phyloP scores from a whole-genome alignment of 2,888 invertebrate species.

The Brachypalpus laphriformis region DNA sequence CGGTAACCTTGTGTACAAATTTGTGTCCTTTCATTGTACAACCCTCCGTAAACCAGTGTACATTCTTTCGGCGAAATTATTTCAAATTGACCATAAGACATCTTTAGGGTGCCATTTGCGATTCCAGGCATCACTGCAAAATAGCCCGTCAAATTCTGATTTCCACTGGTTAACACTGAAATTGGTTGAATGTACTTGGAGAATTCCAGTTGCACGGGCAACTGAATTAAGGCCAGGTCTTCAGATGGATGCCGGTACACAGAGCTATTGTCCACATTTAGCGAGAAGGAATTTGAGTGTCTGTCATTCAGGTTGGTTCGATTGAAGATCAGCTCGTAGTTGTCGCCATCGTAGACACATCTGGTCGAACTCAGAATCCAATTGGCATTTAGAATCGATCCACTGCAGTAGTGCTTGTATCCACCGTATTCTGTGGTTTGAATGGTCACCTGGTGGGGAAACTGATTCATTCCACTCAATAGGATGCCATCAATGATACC shows the following conservation, averaged over 20 bases:
- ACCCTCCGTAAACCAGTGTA: neutral
- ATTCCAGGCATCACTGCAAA: conserved; percentile 73
- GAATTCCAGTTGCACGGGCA: conserved; percentile 61
- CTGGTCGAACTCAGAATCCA: conserved; percentile 68
- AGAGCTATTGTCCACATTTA: conserved; percentile 46
- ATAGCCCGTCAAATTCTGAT: conserved; percentile 23
- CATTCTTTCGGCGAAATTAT: conserved; percentile 53
- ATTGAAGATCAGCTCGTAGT: conserved; percentile 60
- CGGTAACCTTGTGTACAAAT: conserved; percentile 69
- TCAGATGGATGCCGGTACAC: conserved; percentile 36
- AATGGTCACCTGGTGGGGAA: conserved; percentile 58
- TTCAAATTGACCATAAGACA: conserved; percentile 72
- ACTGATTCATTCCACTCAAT: conserved; percentile 9
- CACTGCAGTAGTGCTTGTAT: conserved; percentile 60
- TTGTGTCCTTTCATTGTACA: conserved; percentile 43
- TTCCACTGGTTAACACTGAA: conserved; percentile 11
- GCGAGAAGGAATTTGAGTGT: conserved; percentile 41
- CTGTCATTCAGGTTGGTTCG: conserved; percentile 49
- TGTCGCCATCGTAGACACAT: conserved; percentile 37
- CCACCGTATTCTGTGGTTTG: conserved; percentile 12
- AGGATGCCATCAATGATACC: conserved; percentile 32
- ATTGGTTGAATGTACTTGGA: conserved; percentile 39
- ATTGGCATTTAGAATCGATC: conserved; percentile 54
- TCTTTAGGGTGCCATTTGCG: conserved; percentile 12
- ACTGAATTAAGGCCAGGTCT: conserved; percentile 63